Evolutionary conservation across 2,113 vertebrate species (phyloP), one percentile per base, ranked within the genome.

Genomic region (Pontoporia blainvillei): DNA sequence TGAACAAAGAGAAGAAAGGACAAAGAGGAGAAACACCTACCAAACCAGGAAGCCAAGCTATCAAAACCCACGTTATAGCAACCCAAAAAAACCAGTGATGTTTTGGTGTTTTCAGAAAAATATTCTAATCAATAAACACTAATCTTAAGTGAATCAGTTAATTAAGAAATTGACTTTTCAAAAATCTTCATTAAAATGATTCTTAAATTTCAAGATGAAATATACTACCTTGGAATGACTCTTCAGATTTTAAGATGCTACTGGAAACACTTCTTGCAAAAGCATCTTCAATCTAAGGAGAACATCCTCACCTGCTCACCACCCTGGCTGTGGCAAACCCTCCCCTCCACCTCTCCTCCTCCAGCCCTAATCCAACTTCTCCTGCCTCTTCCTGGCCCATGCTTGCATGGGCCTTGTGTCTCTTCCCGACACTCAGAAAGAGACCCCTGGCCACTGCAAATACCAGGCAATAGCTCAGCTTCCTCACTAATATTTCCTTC

Each of bases 151-250:
- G 36, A 71, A 71, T 75, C 12, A 31, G 31, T 67, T 97, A 81
- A 91, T 46, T 91, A 86, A 90, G 20, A 96, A 75, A 75, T 0
- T 66, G 14, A 46, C 34, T 95, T 90, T 71, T 66, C 76, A 69
- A 66, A 91, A 83, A 12, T 85, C 92, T 90, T 81, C 29, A 82
- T 57, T 84, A 92, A 92, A 84, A 89, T 64, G 12, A 71, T 57
- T 79, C 49, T 61, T 81, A 88, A 84, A 92, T 78, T 82, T 75
- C 41, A n/a, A 92, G 41, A 71, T 88, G 12, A 97, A 94, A 71
- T 54, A 69, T 13, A 83, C 23, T 34, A 75, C 8, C 31, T 90
- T 84, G 39, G 29, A 34, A 82, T 73, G 39, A 91, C 25, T 82
- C 66, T 52, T 84, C 15, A 61, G 12, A 57, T 59, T 90, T 90